Evolutionary conservation across 2,113 vertebrate species (phyloP), one percentile per base, ranked within the genome.

Genomic region (Bombycilla garrulus): DNA sequence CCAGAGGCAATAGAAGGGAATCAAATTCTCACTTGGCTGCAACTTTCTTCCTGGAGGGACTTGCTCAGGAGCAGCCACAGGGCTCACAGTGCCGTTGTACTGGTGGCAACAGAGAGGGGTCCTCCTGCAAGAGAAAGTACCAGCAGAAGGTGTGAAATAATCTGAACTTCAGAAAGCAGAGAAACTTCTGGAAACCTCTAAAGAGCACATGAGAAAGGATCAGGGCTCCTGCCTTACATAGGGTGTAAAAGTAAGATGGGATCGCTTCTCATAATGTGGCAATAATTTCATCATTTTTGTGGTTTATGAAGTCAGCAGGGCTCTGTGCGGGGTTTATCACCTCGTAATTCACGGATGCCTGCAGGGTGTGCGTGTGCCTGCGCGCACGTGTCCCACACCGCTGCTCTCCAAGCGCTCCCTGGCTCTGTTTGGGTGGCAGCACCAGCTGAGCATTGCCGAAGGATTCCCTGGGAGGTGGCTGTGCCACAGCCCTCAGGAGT

Each of bases 231-330:
- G 47, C 35, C 78, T 38, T 15, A 4, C 9, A 64, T 0, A 67
- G 22, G 10, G 15, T 50, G 35, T 62, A 48, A 74, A 92, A 70
- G 16, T 61, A 80, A 60, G 81, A 87, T 62, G 56, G 67, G 76
- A 90, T 80, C 51, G 15, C 64, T 86, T 88, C 81, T 66, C 44
- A 40, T 74, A 74, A 67, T 13, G 66, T 45, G 45, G 73, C 35
- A 94, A 40, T 80, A 93, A 95, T 93, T 90, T 8, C 8, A 73
- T 73, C 2, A 9, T 80, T 93, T 94, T 57, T 95, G 92, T 88
- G 93, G 92, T 95, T 94, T 94, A 36, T 86, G 82, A 92, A 96
- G 79, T 90, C 90, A 67, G 74, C 40, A 61, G 74, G 61, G 84
- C 70, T 82, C 82, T 35, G 71, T 21, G 72, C 67, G 33, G 26